These are phyloP conservation scores for Seriola aureovittata DNA, from an alignment of 2,113 vertebrate genomes.

Conservation along the genomic window DNA sequence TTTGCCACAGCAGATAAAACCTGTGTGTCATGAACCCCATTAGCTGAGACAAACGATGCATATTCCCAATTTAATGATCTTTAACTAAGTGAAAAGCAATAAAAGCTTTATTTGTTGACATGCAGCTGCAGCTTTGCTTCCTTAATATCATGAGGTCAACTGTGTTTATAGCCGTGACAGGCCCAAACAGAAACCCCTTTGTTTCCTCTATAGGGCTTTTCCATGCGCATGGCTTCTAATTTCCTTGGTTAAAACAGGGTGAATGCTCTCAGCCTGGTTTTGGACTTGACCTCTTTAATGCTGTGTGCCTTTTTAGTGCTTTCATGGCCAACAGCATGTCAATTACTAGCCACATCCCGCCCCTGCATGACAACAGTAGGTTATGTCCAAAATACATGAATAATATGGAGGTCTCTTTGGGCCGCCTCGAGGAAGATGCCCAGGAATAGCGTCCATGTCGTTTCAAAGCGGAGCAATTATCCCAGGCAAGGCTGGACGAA, in stretches of 20 bases:
- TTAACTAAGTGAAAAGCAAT: constrained; percentile 25
- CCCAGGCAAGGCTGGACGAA: constrained; percentile 66
- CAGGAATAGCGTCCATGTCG: constrained; percentile 62
- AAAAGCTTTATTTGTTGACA: constrained; percentile 56
- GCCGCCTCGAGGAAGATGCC: constrained; percentile 53
- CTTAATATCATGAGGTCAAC: constrained; percentile 65
- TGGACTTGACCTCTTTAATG: constrained; percentile 47
- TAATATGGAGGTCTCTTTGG: constrained; percentile 54
- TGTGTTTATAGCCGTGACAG: constrained; percentile 51
- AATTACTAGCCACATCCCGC: constrained; percentile 42
- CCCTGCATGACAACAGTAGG: constrained; percentile 27
- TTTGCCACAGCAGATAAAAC: neutral
- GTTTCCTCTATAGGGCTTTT: constrained; percentile 57
- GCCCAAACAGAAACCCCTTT: constrained; percentile 61
- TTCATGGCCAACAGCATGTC: constrained; percentile 49
- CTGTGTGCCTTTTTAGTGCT: constrained; percentile 15
- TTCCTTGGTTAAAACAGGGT: constrained; percentile 59
- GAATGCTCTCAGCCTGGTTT: constrained; percentile 43
- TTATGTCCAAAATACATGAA: constrained; percentile 44
- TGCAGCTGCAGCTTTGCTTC: constrained; percentile 32
- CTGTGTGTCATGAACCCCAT: constrained; percentile 15
- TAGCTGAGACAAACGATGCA: constrained; percentile 9
- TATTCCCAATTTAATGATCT: constrained; percentile 36
- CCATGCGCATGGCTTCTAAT: constrained; percentile 59
- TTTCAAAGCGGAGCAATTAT: constrained; percentile 80